Conservation (phyloP, 2,797 vertebrate genomes). For the Sebastes nivosus region DNA sequence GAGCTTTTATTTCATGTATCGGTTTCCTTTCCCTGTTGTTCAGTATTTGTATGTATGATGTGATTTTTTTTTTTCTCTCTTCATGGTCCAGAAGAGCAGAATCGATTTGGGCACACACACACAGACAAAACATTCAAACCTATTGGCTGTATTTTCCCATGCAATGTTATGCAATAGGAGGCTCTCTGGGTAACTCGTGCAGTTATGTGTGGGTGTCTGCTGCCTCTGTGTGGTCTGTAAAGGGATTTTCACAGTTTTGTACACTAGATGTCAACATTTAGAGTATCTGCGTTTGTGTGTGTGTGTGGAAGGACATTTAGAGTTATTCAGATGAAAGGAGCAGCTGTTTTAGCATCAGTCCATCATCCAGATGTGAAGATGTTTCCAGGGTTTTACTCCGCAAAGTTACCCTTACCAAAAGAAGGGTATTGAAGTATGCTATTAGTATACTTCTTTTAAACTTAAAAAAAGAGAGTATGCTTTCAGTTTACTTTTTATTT, state of each 20-base stretch:
- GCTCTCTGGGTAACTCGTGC: background rate
- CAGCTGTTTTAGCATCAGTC: background rate
- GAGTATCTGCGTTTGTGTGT: background rate
- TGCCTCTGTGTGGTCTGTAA: constrained; percentile 51
- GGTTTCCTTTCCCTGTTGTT: background rate
- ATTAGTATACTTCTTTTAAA: too few relatives aligned
- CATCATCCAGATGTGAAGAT: background rate
- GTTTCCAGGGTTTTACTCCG: background rate
- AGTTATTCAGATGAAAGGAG: background rate
- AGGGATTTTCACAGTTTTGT: background rate
- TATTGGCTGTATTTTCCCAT: constrained; percentile 43
- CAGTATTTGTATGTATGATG: background rate
- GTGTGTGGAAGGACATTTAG: background rate
- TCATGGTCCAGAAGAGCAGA: background rate
- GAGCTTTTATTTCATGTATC: constrained; percentile 4
- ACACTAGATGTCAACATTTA: constrained; percentile 36
- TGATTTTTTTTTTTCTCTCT: background rate
- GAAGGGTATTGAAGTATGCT: too few relatives aligned
- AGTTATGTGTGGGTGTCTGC: constrained; percentile 16
- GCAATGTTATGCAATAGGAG: constrained; percentile 44
- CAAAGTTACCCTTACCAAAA: background rate
- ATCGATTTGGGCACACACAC: constrained; percentile 6
- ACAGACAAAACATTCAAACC: constrained; percentile 27
- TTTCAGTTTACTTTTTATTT: too few relatives aligned
- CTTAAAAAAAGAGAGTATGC: too few relatives aligned